Base-by-base conservation (phyloP, 2,888 invertebrate genomes). In the Epinotia nisella region DNA sequence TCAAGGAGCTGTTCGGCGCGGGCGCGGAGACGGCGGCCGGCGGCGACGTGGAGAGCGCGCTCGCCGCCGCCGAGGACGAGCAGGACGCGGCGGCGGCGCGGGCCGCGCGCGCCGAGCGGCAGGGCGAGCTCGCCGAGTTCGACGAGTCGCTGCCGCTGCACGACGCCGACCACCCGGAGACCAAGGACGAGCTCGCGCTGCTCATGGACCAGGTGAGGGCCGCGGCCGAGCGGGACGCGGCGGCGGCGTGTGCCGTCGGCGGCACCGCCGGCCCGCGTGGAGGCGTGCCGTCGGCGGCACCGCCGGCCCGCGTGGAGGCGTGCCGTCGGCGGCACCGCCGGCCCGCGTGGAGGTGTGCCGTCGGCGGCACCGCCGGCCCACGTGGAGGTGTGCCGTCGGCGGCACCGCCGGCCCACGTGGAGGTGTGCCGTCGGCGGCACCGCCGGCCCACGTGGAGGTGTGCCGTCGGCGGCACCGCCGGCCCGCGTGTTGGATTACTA, bases 181-280 rank as follows among this genome's bases (percentile, higher is more conserved):
- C 79, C 75, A 56, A 72, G 72, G 79, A 78, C 78, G 87, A 86
- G 55, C 84, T 88, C 75, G 84, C 84, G 78, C 79, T 84, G 78
- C 89, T 90, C 82, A 88, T 90, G 87, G 78, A 76, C 21, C 89
- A 90, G 87, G 89, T 89, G n/a, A 9, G 19, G 11, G 98, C 97
- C 65, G 99, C 99, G 91, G 99, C 99, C 90, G 99, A 98, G 86
- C 97, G 97, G 74, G 99, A 99, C 92, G 98, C 98, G 21, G 96
- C 96, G 79, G 99, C 99, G 10, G 98, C 98, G 0, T 95, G 95
- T 82, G 97, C 96, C 0, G 98, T 98, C n/a, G n/a, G n/a, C n/a
- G n/a, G n/a, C n/a, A n/a, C n/a, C n/a, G n/a, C n/a, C n/a, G n/a
- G n/a, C n/a, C n/a, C n/a, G n/a, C n/a, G n/a, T n/a, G n/a, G n/a